A percentile compares a stretch with the other conserved stretches of the same genome.
phyloP scores from a whole-genome alignment of 2,888 invertebrate genomes.

The Brenthis hecate region DNA sequence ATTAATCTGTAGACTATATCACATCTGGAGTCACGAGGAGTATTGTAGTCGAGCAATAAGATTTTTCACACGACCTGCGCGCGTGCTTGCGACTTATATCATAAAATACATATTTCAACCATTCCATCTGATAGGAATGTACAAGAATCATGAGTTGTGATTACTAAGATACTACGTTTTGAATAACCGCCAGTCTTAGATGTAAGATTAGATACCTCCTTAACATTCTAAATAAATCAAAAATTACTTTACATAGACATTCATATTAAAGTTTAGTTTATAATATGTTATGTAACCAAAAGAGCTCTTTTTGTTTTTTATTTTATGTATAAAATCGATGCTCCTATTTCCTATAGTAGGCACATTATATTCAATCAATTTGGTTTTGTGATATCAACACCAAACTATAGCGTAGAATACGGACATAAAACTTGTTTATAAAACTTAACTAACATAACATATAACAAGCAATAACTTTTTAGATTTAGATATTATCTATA shows the following conservation, averaged over 20 bases:
- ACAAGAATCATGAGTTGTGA: constrained; percentile 44
- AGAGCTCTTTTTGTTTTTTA: too few species aligned
- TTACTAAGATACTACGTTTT: constrained; percentile 41
- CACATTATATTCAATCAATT: too few species aligned
- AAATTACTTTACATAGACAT: too few species aligned
- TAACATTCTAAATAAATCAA: neutral
- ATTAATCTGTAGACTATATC: constrained; percentile 74
- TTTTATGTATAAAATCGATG: too few species aligned
- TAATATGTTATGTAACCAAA: too few species aligned
- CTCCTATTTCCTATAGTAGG: too few species aligned
- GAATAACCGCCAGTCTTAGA: constrained; percentile 40
- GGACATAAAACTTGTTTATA: too few species aligned
- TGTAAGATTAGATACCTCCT: constrained; percentile 21
- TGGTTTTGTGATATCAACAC: too few species aligned
- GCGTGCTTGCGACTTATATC: constrained; percentile 62
- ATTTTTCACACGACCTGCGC: constrained; percentile 67
- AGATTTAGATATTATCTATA: too few species aligned
- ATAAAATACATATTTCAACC: constrained; percentile 62
- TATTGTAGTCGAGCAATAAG: constrained; percentile 68
- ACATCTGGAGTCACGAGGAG: constrained; percentile 70
- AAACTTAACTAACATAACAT: too few species aligned
- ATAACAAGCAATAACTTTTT: too few species aligned
- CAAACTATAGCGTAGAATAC: too few species aligned
- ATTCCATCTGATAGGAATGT: constrained; percentile 54
- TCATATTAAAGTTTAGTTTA: neutral